Conservation (phyloP, 2,797 vertebrate genomes). For the Phaenicophaeus curvirostris region DNA sequence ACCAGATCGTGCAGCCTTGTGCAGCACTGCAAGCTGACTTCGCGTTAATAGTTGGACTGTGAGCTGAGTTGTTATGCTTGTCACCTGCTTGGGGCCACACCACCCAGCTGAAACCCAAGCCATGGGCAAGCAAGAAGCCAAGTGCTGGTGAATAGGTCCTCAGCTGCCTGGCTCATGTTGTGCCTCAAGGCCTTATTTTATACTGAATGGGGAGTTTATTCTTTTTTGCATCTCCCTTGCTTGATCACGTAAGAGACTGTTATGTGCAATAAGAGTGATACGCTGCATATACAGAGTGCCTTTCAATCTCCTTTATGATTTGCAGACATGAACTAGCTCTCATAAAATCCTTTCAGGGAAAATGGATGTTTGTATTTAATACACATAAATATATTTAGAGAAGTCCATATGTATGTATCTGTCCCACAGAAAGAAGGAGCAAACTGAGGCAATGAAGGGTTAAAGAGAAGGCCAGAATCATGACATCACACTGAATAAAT, state of each 20-base stretch:
- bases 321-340: neutral
- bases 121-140: rapidly evolving
- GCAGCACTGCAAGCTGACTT: neutral
- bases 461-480: neutral
- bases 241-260: neutral
- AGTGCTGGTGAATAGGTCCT: neutral
- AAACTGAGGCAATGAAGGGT: neutral
- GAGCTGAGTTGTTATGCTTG: neutral
- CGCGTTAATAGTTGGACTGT: neutral
- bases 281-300: neutral
- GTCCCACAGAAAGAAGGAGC: neutral
- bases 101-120: neutral
- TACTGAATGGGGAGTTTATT: neutral
- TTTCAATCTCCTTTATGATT: neutral
- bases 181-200: neutral
- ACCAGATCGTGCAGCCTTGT: neutral
- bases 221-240: neutral
- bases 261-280: neutral
- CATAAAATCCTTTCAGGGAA: neutral
- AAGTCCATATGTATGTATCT: rapidly evolving
- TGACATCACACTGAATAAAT: neutral
- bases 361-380: neutral
- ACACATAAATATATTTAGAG: neutral
- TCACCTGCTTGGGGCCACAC: neutral
- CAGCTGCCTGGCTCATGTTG: neutral